Base-by-base conservation (phyloP, 2,797 vertebrate species). In the Eremophila alpestris region DNA sequence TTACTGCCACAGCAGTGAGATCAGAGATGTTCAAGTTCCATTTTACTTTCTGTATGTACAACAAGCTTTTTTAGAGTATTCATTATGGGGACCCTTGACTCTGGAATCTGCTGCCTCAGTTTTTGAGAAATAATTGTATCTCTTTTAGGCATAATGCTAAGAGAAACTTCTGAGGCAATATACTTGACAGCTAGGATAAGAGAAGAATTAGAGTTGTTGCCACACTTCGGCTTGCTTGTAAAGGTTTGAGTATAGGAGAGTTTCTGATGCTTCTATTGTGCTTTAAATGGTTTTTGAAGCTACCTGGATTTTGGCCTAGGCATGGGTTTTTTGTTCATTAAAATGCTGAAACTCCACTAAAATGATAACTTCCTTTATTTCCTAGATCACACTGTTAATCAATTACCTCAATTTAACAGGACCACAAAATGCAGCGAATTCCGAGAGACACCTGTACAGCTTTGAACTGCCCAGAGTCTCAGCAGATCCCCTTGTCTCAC, bases 401-500 rank as follows among this genome's bases (percentile, higher is more conserved):
- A 73, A 45, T 92, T 49, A 29, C 55, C 23, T 92, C 83, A 83
- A 64, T 93, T 96, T 96, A 45, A 93, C 97, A 99, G 99, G 98
- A 98, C 68, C 98, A 97, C 95, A 99, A 98, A 80, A 99, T 99
- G 99, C 98, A 98, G 74, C 98, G 98, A 88, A 96, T 98, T 83
- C 98, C 98, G 36, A 98, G 97, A 95, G 94, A 96, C n/a, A 97
- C 96, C 27, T 99, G 99, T 92, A 97, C 98, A 13, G 86, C 97
- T 71, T 98, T 99, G 96, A 98, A 95, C 90, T 99, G 99, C 95
- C 98, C 98, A 2, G 98, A 99, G 89, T 98, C 98, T 11, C 98
- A 99, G 70, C 99, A 99, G 97, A 98, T 99, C 64, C 97, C 98
- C 46, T 94, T 99, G 95, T 98, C 97, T 92, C 98, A 99, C 97